Base-by-base conservation (phyloP, 2,113 vertebrate genomes). In the Brachyhypopomus occidentalis region DNA sequence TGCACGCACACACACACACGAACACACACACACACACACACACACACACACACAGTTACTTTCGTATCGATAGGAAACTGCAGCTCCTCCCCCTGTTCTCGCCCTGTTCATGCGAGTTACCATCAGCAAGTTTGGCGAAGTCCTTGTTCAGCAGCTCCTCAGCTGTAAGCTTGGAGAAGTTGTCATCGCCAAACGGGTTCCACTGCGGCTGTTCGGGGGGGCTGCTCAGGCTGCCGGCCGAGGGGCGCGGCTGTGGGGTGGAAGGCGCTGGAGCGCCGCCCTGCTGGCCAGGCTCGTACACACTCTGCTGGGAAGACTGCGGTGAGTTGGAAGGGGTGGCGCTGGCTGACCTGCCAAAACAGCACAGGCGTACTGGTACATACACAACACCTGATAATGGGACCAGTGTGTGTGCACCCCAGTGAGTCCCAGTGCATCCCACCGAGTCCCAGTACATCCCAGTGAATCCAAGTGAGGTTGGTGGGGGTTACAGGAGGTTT, bases 171-270 rank as follows among this genome's bases (percentile, higher is more conserved):
- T 94, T 96, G 87, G 97, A 97, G 88, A 99, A 98, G 91, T 95
- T 94, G 89, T 98, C 96, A 5, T 99, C 96, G 6, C 96, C 98
- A 5, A 99, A 99, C 0, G 97, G 98, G 88, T 99, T 98, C 98
- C 98, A 99, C 0, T 93, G 87, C 27, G 91, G 87, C 77, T 91
- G 89, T 22, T 84, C 83, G 0, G 84, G 81, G 17, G 88, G 71
- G 34, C 83, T 71, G 72, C 41, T 73, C 72, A 74, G 66, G 0
- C 93, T 59, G 89, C 85, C 90, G 87, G 88, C 94, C 84, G 75
- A 64, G 17, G 69, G 48, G 60, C 79, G 55, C 56, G 20, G 75
- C 34, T 75, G 8, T 3, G 81, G 1, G 27, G 58, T 80, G 4
- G 52, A 27, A 8, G 41, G 4, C 16, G 59, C 22, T 30, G 3